A percentile compares a stretch with the other conserved stretches of the same genome.
These are phyloP conservation scores for Seladonia tumulorum DNA, from an alignment of 2,888 invertebrate genomes.

Conservation along the genomic window DNA sequence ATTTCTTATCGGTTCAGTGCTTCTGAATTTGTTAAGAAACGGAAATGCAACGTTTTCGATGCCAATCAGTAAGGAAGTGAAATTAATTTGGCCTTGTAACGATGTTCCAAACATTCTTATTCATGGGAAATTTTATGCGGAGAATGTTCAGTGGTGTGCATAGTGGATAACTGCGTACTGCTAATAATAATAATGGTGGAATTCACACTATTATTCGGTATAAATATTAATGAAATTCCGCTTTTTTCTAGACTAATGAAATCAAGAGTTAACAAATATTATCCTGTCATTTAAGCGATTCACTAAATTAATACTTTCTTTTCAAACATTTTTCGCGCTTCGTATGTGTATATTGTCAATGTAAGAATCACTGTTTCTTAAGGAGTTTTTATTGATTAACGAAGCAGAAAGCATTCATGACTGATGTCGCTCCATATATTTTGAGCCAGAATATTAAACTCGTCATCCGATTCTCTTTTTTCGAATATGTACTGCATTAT, in stretches of 20 bases:
- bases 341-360: no score
- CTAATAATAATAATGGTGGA: not conserved
- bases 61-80: conserved; percentile 31
- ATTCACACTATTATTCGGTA: not conserved
- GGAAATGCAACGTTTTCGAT: conserved; percentile 22
- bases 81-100: not conserved
- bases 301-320: not conserved
- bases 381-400: no score
- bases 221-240: not conserved
- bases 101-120: not conserved
- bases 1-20: not conserved
- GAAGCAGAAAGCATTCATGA: not conserved
- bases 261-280: not conserved
- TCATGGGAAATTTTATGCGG: conserved; percentile 30
- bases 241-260: not conserved
- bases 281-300: not conserved
- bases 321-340: no score
- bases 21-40: not conserved
- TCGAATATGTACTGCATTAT: no score
- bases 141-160: not conserved
- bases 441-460: no score
- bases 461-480: no score
- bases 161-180: not conserved
- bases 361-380: no score
- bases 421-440: no score